A percentile compares a stretch with the other conserved stretches of the same genome.
Evolutionary conservation across 35 echinoderm and acorn worm species (phyloP).

Genomic region (Apostichopus parvimensis): DNA sequence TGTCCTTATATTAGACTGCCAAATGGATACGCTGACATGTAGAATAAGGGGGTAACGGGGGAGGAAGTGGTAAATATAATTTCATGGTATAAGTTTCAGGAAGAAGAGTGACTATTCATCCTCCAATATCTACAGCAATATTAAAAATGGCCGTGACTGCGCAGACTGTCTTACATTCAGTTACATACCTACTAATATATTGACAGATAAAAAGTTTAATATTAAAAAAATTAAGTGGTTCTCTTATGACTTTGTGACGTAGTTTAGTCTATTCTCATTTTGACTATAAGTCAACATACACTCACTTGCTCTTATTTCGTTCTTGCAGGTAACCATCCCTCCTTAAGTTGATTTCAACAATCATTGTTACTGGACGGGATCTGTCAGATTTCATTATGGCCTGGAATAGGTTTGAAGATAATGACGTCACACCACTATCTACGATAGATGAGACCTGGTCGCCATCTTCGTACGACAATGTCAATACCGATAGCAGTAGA

Average conservation of each 20-base stretch:
- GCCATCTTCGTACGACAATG: conserved; percentile 1
- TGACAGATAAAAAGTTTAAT: no score
- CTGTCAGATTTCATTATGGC: conserved; percentile 25
- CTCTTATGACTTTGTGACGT: no score
- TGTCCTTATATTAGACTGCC: no score
- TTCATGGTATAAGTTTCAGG: background rate
- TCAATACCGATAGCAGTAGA: conserved; percentile 9
- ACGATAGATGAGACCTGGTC: conserved; percentile 46
- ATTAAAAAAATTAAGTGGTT: no score
- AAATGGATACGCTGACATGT: no score
- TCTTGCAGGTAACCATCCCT: conserved; percentile 30
- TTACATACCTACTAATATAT: no score
- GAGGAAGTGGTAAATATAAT: no score
- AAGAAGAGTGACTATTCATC: background rate
- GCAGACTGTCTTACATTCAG: no score
- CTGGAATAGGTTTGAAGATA: conserved; percentile 44
- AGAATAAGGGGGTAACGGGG: no score
- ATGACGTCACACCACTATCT: background rate
- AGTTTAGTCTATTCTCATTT: background rate
- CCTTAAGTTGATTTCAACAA: background rate
- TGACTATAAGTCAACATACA: background rate
- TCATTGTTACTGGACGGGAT: background rate
- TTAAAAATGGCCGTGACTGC: no score
- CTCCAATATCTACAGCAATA: background rate
- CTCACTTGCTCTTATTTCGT: background rate